phyloP scores from a whole-genome alignment of 2,888 invertebrate genomes.

The Heliconius ismenius region DNA sequence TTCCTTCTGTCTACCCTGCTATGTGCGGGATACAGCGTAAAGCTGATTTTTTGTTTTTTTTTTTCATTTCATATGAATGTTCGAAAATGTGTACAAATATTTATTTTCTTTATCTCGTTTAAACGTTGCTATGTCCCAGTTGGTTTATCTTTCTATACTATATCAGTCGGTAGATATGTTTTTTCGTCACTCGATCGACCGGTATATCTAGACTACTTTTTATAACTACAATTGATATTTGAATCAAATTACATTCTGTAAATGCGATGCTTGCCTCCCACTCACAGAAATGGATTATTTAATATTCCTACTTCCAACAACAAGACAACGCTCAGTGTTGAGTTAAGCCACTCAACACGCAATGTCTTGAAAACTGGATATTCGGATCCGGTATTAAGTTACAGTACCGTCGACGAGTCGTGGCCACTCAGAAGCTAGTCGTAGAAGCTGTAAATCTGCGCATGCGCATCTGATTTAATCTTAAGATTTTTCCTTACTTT shows the following conservation, averaged over 20 bases:
- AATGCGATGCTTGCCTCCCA: no score
- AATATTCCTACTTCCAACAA: no score
- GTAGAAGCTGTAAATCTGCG: not conserved
- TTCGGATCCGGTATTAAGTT: not conserved
- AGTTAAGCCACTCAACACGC: not conserved
- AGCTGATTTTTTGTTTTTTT: no score
- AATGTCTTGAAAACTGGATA: not conserved
- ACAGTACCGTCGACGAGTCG: not conserved
- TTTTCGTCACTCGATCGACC: not conserved
- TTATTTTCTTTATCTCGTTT: conserved; percentile 5
- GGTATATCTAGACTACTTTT: not conserved
- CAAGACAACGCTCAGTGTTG: not conserved
- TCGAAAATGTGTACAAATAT: not conserved
- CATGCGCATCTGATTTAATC: no score
- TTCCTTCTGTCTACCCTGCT: not conserved
- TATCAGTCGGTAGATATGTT: not conserved
- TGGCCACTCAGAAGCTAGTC: not conserved
- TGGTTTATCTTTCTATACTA: not conserved
- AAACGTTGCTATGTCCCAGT: not conserved
- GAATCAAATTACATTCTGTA: no score
- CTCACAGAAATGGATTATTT: no score
- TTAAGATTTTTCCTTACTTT: no score
- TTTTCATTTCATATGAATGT: not conserved
- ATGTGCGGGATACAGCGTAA: not conserved
- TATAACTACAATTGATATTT: no score